Percentiles rank a stretch among this genome's conserved stretches.
Evolutionary conservation across 2,797 vertebrate genomes (phyloP).

Genomic region (Antrozous pallidus): DNA sequence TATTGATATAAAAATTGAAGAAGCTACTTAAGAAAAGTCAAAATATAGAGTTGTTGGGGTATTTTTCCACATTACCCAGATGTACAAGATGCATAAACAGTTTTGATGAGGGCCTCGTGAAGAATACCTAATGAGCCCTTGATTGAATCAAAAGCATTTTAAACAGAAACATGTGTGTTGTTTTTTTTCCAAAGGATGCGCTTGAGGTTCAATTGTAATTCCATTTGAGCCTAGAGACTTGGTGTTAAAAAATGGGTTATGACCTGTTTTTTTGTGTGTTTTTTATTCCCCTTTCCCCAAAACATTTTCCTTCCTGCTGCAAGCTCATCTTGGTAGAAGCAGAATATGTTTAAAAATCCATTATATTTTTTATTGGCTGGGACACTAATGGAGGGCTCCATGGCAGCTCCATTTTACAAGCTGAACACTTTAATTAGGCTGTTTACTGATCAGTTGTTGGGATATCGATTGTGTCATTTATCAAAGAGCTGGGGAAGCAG

Average conservation of each 20-base stretch:
- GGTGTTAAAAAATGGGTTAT: conserved; percentile 77
- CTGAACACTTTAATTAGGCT: conserved; percentile 85
- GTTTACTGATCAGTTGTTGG: conserved; percentile 85
- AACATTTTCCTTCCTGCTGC: conserved; percentile 68
- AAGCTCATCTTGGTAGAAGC: conserved; percentile 75
- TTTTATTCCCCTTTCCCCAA: conserved; percentile 48
- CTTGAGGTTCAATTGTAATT: conserved; percentile 85
- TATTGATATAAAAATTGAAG: conserved; percentile 69
- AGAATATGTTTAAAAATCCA: conserved; percentile 84
- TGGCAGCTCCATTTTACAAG: conserved; percentile 85
- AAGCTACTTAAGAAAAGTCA: conserved; percentile 77
- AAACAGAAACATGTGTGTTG: conserved; percentile 87
- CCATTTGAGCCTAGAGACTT: conserved; percentile 82
- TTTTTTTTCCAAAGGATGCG: conserved; percentile 82
- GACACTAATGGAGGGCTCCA: conserved; percentile 86
- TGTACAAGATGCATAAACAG: conserved; percentile 81
- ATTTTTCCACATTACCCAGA: conserved; percentile 76
- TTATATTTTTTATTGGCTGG: conserved; percentile 86
- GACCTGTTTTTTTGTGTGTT: conserved; percentile 72
- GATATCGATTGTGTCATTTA: conserved; percentile 87
- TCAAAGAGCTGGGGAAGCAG: conserved; percentile 80
- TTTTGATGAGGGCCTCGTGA: conserved; percentile 79
- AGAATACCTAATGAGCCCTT: conserved; percentile 82
- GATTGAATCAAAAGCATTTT: conserved; percentile 86
- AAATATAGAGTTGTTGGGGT: conserved; percentile 72